phyloP scores from a whole-genome alignment of 2,888 invertebrate species.

The Chymomyza fuscimana region DNA sequence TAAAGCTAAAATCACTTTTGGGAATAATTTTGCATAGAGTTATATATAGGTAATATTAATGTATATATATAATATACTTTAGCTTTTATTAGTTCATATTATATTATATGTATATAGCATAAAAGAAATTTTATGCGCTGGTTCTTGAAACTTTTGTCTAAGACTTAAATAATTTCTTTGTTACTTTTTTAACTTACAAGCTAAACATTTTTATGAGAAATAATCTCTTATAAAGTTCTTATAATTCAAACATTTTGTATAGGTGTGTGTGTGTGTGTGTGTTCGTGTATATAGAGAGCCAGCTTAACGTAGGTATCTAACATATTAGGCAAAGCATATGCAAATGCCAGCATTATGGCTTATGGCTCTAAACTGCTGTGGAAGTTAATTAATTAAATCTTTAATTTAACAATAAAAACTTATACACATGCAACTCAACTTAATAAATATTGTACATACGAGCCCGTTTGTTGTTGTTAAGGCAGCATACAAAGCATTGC shows the following conservation, averaged over 20 bases:
- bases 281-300: no score
- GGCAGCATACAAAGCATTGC: no score
- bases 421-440: no score
- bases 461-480: no score
- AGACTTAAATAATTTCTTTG: neutral
- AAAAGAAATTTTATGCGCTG: neutral
- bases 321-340: no score
- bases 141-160: neutral
- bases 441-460: no score
- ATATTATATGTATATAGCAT: neutral
- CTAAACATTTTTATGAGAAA: neutral
- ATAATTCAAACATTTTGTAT: neutral
- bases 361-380: no score
- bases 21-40: conserved; percentile 4
- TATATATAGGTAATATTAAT: neutral
- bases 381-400: no score
- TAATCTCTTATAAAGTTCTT: neutral
- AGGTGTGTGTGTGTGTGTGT: neutral
- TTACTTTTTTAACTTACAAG: neutral
- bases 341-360: no score
- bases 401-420: neutral
- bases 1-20: conserved; percentile 4
- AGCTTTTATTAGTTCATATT: conserved; percentile 57
- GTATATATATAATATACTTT: conserved; percentile 46
- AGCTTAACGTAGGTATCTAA: no score